Evolutionary conservation across 2,113 vertebrate species (phyloP).

Genomic region (Lophotis ruficrista): DNA sequence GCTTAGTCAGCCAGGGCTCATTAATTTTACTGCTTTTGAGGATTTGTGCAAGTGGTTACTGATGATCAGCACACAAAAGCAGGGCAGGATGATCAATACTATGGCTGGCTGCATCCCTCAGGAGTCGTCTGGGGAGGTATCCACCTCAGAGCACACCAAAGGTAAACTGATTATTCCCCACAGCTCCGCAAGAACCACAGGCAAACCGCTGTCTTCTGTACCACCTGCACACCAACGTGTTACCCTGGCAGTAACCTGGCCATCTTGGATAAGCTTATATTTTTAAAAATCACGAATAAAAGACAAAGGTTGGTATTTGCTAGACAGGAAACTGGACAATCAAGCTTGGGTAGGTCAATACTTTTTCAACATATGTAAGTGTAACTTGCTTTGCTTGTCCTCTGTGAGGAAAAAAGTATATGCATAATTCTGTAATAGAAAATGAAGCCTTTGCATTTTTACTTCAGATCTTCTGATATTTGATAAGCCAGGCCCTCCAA

Average conservation of each 20-base stretch:
- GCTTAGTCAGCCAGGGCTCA: not conserved
- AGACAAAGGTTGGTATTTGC: constrained; percentile 10
- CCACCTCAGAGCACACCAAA: not conserved
- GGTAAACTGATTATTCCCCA: not conserved
- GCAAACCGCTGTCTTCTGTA: not conserved
- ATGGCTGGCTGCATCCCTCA: not conserved
- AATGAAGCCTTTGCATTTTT: not conserved
- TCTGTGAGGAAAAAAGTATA: not conserved
- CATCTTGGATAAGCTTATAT: not conserved
- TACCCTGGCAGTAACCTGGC: not conserved
- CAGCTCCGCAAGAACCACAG: not conserved
- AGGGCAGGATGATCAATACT: not conserved
- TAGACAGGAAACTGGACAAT: constrained; percentile 23
- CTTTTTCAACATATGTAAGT: constrained; percentile 5
- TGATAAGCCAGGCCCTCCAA: not conserved
- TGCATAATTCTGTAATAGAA: not conserved
- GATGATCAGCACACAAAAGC: no score
- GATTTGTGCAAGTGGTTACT: no score
- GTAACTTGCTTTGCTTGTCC: constrained; percentile 52
- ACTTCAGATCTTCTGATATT: not conserved
- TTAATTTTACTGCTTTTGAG: not conserved
- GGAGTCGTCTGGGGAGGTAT: not conserved
- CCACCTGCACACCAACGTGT: not conserved
- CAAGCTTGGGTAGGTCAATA: not conserved
- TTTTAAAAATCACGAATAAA: not conserved